Conservation (phyloP, 2,797 vertebrate genomes). For the Peromyscus nudipes region DNA sequence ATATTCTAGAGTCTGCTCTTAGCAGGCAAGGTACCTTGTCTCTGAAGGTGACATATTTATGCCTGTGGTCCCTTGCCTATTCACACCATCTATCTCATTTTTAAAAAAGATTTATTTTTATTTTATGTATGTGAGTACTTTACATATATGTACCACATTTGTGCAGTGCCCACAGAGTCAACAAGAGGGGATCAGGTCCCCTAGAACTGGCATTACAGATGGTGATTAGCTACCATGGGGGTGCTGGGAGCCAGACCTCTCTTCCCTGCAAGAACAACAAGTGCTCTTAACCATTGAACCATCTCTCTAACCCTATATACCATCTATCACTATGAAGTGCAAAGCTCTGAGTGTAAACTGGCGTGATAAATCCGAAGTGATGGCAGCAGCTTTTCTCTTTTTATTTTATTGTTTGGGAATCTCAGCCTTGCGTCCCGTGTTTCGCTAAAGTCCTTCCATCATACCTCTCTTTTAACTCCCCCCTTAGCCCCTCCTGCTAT, state of each 20-base stretch:
- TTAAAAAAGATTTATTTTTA: neutral
- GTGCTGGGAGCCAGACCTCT: neutral
- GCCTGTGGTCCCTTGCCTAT: neutral
- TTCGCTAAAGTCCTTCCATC: neutral
- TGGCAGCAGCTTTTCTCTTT: conserved; percentile 13
- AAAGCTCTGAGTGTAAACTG: conserved; percentile 58
- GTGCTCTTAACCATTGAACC: neutral
- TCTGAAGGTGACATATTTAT: neutral
- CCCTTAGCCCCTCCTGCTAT: neutral
- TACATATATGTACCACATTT: neutral
- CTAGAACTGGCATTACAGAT: neutral
- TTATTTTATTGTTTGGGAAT: neutral
- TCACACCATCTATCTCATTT: neutral
- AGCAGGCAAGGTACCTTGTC: neutral
- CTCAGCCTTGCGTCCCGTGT: neutral
- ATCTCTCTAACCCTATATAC: neutral
- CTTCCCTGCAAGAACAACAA: neutral
- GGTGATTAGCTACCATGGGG: neutral
- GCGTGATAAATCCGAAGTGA: neutral
- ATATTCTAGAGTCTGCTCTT: neutral
- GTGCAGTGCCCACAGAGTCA: neutral
- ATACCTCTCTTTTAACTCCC: neutral
- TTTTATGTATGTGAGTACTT: neutral
- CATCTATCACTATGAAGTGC: conserved; percentile 1
- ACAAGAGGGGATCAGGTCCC: neutral